Evolutionary conservation across 2,888 invertebrate species (phyloP), one percentile per base, ranked within the genome.

Genomic region (Steinernema carpocapsae): DNA sequence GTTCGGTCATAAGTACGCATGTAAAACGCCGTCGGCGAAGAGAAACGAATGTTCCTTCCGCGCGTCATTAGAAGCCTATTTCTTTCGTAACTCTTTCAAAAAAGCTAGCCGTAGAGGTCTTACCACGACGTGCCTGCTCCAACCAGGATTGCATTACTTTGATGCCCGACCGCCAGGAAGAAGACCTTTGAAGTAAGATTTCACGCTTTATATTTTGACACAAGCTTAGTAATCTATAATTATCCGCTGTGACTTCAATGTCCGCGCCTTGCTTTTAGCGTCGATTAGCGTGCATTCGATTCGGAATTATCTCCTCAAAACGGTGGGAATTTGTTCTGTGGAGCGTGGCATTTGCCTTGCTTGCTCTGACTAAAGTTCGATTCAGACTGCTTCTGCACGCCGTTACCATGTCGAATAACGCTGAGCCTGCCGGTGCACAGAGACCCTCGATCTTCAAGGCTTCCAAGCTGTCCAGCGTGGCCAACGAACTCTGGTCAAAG

Each of bases 391-490:
- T n/a, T n/a, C 10, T 37, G 37, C 37, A 37, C 4, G 3, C 37
- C 4, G 37, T 10, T 3, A 10, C 10, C 37, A 56, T 56, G 56
- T 7, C 56, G 19, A 56, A 22, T 14, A 19, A 19, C 6, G 14
- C 24, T 26, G 26, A 56, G 6, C 6, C 51, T 14, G 3, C 56
- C 24, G 26, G 22, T 6, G 56, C 6, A 6, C 17, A 56, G 24
- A 7, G 22, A 14, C 56, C 56, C 1, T 56, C 56, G 56, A 17
- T 56, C 24, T 56, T 56, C 26, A 56, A 56, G 26, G 22, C 56
- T 19, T 56, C 56, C 56, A 56, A 56, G 22, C 24, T 56, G 56
- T 56, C 56, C 24, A 56, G 56, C 26, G 24, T 56, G 22, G 56
- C 56, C 14, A 26, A 56, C 56, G 26, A 56, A 4, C 22, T 56